These are phyloP conservation scores for Phorcus lineatus DNA, from an alignment of 2,888 invertebrate genomes.

Conservation along the genomic window DNA sequence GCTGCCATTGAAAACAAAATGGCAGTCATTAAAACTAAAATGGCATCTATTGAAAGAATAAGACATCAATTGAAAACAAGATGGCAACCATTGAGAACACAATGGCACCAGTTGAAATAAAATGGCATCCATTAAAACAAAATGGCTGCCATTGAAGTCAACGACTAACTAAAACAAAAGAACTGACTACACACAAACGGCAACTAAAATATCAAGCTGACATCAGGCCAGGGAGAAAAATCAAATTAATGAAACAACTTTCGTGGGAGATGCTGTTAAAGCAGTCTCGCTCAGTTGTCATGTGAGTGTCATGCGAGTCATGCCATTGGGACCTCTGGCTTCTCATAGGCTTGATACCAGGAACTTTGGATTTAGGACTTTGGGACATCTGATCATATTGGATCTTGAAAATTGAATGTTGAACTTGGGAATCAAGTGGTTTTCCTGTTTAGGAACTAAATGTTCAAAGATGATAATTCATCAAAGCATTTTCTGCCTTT, in stretches of 20 bases:
- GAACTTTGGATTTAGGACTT: too few species aligned
- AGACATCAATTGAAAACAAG: too few species aligned
- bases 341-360: too few species aligned
- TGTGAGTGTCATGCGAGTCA: conserved; percentile 1
- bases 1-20: background rate
- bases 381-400: too few species aligned
- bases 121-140: too few species aligned
- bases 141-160: background rate
- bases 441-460: too few species aligned
- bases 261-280: background rate
- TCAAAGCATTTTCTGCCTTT: too few species aligned
- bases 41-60: background rate
- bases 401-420: too few species aligned
- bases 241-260: background rate
- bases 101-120: too few species aligned
- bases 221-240: background rate
- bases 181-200: background rate
- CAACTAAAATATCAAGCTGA: background rate
- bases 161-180: background rate
- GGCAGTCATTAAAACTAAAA: background rate
- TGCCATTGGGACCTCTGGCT: background rate
- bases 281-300: background rate
- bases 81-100: too few species aligned
- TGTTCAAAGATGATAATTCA: too few species aligned
- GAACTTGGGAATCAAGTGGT: too few species aligned